Evolutionary conservation across 2,113 vertebrate species (phyloP), one percentile per base, ranked within the genome.

Genomic region (Smithornis capensis): DNA sequence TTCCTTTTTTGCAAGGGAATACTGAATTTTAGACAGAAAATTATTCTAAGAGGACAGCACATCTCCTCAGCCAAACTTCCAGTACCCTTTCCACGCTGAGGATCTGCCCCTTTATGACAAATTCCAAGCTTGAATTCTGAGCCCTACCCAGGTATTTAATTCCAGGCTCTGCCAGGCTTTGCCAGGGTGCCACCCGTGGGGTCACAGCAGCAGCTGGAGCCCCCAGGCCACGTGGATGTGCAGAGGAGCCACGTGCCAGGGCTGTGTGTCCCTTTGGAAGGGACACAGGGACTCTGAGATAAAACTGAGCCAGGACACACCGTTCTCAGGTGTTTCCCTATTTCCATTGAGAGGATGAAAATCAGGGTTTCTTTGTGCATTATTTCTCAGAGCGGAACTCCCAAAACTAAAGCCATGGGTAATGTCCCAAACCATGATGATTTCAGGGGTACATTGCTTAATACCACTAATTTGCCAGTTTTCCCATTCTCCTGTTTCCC

Each of bases 131-230:
- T 68, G 45, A 57, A 38, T 45, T 62, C 31, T 29, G 17, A 55
- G 42, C 10, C 10, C 42, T 57, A 44, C 62, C 0, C 29, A 73
- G 50, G 49, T 38, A n/a, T 70, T 68, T 52, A 19, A 68, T 73
- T 11, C 15, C 4, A 25, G 33, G 12, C 10, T 35, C 16, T 12
- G 56, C 2, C 1, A 1, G 1, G 0, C 47, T 60, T 31, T 29
- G 23, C 52, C 29, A 68, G 75, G 68, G 27, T 38, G 19, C 14
- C 52, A 50, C 19, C 21, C 68, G 9, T 31, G 44, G 31, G 35
- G 59, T 69, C 23, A 3, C 60, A 68, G 87, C 60, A 78, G 90
- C 8, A 59, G 18, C 65, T 29, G 65, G 31, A 87, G 17, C 49
- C 60, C 56, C 37, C 1, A 2, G 35, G 45, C n/a, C 68, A 44